phyloP scores from a whole-genome alignment of 2,888 invertebrate genomes.

The Sarcophaga carnaria region DNA sequence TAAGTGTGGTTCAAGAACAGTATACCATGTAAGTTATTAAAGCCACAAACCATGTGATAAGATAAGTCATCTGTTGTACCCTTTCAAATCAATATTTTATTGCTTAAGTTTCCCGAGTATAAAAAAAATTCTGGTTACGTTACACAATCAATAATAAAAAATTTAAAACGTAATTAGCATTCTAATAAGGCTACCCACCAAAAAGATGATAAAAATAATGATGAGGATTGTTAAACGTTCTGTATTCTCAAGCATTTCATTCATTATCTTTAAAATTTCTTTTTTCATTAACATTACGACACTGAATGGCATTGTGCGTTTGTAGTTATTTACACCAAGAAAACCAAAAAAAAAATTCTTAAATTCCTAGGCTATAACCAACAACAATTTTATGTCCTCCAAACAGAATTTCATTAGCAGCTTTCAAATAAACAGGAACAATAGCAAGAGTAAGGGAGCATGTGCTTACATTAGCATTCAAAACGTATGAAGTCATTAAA shows the following conservation, averaged over 20 bases:
- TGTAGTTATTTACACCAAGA: too few relatives aligned
- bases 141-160: too few relatives aligned
- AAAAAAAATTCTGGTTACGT: too few relatives aligned
- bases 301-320: constrained; percentile 22
- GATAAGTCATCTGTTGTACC: too few relatives aligned
- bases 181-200: neutral
- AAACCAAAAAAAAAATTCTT: too few relatives aligned
- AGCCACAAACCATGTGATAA: too few relatives aligned
- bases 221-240: constrained; percentile 11
- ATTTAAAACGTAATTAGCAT: too few relatives aligned
- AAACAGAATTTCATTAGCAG: neutral
- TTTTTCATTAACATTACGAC: constrained; percentile 51
- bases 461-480: constrained; percentile 76
- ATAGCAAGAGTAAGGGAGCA: constrained; percentile 3
- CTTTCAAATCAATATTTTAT: too few relatives aligned
- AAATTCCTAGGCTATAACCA: constrained; percentile 23
- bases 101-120: too few relatives aligned
- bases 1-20: too few relatives aligned
- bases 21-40: too few relatives aligned
- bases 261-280: constrained; percentile 72
- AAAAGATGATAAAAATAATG: constrained; percentile 26
- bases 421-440: neutral
- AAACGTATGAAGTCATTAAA: constrained; percentile 80
- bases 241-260: constrained; percentile 72
- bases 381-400: constrained; percentile 22